Evolutionary conservation across 2,888 invertebrate genomes (phyloP).

Genomic region (Stictocephala bisonia): DNA sequence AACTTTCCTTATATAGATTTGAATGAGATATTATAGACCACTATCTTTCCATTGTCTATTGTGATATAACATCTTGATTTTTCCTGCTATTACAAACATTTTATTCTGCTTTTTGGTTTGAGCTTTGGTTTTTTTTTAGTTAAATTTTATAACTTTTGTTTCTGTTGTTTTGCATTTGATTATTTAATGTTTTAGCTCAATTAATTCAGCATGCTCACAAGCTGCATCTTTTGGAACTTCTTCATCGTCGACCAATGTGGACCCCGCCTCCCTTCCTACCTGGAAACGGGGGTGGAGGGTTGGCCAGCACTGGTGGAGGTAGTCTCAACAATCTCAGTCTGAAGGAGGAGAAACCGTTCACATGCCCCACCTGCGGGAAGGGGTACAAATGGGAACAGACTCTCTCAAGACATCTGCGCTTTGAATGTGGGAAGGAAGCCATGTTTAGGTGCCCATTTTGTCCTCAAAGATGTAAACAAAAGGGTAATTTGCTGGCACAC

Average conservation of each 20-base stretch:
- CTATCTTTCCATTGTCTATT: too few relatives aligned
- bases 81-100: slow-evolving; percentile 17
- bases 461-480: slow-evolving; percentile 53
- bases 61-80: slow-evolving; percentile 17
- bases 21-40: too few relatives aligned
- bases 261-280: slow-evolving; percentile 1
- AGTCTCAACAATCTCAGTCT: background rate
- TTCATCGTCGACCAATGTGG: slow-evolving; percentile 21
- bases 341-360: slow-evolving; percentile 43
- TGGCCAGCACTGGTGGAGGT: background rate
- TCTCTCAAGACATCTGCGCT: slow-evolving; percentile 48
- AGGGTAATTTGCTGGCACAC: slow-evolving; percentile 51
- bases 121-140: background rate
- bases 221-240: slow-evolving; percentile 16
- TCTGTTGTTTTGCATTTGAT: background rate
- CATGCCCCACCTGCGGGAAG: slow-evolving; percentile 50
- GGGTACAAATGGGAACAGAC: slow-evolving; percentile 52
- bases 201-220: slow-evolving; percentile 24
- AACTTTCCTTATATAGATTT: too few relatives aligned
- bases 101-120: background rate
- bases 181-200: slow-evolving; percentile 19
- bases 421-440: slow-evolving; percentile 45
- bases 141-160: background rate
- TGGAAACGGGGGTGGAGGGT: background rate
- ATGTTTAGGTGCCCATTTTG: slow-evolving; percentile 50